phyloP scores from a whole-genome alignment of 2,797 vertebrate genomes.

The Microctenopoma steveboyesi region DNA sequence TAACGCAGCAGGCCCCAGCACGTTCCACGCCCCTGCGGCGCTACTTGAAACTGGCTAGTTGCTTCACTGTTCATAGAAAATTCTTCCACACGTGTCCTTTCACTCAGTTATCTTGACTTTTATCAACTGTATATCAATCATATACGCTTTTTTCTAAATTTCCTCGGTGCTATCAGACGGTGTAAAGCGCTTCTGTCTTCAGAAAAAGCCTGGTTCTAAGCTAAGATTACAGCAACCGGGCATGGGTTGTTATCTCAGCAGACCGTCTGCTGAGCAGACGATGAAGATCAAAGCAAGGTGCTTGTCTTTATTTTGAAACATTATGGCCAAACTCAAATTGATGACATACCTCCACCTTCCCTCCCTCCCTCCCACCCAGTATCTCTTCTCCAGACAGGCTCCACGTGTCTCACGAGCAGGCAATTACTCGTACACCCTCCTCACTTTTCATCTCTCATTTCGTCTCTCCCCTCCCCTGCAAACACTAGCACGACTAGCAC shows the following conservation, averaged over 20 bases:
- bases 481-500: constrained; percentile 4
- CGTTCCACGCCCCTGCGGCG: constrained; percentile 63
- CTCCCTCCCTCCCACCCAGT: constrained; percentile 14
- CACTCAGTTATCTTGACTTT: constrained; percentile 41
- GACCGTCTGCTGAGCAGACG: constrained; percentile 80
- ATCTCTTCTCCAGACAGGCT: constrained; percentile 73
- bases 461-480: constrained; percentile 14
- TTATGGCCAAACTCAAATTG: constrained; percentile 70
- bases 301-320: constrained; percentile 77
- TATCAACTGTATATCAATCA: constrained; percentile 25
- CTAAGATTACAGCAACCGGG: constrained; percentile 81
- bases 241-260: constrained; percentile 82
- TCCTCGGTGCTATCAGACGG: neutral
- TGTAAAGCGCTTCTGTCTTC: constrained; percentile 28
- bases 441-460: constrained; percentile 58
- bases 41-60: constrained; percentile 49
- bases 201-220: constrained; percentile 54
- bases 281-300: constrained; percentile 80
- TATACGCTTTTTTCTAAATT: neutral
- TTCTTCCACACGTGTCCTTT: constrained; percentile 43
- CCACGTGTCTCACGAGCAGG: constrained; percentile 68
- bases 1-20: constrained; percentile 74
- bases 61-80: constrained; percentile 60
- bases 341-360: constrained; percentile 52
- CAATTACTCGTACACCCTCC: constrained; percentile 54